Percentiles rank a stretch among this genome's conserved stretches.
phyloP scores from a whole-genome alignment of 1,140 invertebrate species.

The Sitobion miscanthi region DNA sequence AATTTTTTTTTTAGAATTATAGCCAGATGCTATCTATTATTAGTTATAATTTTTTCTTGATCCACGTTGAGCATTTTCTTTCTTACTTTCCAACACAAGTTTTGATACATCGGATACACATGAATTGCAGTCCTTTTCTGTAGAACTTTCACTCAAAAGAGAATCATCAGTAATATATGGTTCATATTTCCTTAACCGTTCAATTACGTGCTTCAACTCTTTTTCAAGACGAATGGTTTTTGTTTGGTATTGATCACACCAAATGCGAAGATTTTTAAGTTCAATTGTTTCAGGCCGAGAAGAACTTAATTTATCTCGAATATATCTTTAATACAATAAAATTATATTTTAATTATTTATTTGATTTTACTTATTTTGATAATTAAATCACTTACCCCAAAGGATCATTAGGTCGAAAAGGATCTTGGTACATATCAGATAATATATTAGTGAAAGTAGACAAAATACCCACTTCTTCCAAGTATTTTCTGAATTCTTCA shows the following conservation, averaged over 20 bases:
- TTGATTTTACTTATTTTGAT: neutral
- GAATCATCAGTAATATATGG: slow-evolving; percentile 37
- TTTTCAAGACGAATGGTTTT: slow-evolving; percentile 35
- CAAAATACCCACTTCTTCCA: slow-evolving; percentile 41
- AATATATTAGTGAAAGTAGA: slow-evolving; percentile 46
- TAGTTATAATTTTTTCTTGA: neutral
- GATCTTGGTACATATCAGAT: slow-evolving; percentile 49
- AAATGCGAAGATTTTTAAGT: slow-evolving; percentile 39
- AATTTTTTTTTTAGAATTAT: neutral
- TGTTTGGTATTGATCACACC: slow-evolving; percentile 44
- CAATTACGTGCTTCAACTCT: slow-evolving; percentile 41
- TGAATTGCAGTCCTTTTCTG: neutral
- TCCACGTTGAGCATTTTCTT: neutral
- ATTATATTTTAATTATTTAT: neutral
- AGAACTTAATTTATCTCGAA: slow-evolving; percentile 16
- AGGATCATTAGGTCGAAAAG: slow-evolving; percentile 34
- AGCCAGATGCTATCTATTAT: neutral
- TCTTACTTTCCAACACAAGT: neutral
- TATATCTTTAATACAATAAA: neutral
- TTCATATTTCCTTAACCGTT: slow-evolving; percentile 44
- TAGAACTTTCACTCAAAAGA: neutral
- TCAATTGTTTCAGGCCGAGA: slow-evolving; percentile 16
- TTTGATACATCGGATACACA: slow-evolving; percentile 17
- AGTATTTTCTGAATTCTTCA: slow-evolving; percentile 54
- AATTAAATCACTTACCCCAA: slow-evolving; percentile 8